A percentile compares a stretch with the other conserved stretches of the same genome.
phyloP scores from a whole-genome alignment of 2,888 invertebrate species.

The Alloplasta piceator region DNA sequence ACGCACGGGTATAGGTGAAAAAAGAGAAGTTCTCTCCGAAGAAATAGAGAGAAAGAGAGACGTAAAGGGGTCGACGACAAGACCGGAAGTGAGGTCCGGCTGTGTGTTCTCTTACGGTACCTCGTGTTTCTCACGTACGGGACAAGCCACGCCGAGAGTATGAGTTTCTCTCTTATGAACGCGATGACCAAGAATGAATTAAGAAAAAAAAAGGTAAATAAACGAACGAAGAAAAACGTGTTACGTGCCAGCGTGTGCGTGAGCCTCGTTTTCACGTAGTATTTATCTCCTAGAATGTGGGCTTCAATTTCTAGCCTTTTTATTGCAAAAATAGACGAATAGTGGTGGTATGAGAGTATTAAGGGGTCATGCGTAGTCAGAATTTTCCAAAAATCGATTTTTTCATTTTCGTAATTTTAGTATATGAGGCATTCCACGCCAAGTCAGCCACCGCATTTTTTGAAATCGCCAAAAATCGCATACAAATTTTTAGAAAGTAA shows the following conservation, averaged over 20 bases:
- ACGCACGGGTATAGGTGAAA: slow-evolving; percentile 13
- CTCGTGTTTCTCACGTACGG: slow-evolving; percentile 57
- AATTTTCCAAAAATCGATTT: too few relatives aligned
- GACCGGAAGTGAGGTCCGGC: slow-evolving; percentile 62
- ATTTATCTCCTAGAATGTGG: not conserved
- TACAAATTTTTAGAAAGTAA: too few relatives aligned
- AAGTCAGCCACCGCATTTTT: too few relatives aligned
- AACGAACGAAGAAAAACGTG: slow-evolving; percentile 33
- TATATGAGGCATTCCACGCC: too few relatives aligned
- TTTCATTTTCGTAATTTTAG: too few relatives aligned
- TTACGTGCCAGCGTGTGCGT: slow-evolving; percentile 9
- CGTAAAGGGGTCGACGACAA: slow-evolving; percentile 56
- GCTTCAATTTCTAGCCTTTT: not conserved
- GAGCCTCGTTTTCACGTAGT: not conserved
- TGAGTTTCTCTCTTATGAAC: not conserved
- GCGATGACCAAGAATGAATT: slow-evolving; percentile 18
- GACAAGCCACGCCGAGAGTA: slow-evolving; percentile 7
- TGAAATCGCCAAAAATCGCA: too few relatives aligned
- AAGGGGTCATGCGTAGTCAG: too few relatives aligned
- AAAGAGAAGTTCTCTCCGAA: slow-evolving; percentile 43
- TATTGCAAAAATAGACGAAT: not conserved
- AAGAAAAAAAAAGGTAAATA: slow-evolving; percentile 12
- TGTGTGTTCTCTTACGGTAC: slow-evolving; percentile 62
- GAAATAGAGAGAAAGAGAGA: slow-evolving; percentile 28
- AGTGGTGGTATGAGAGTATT: too few relatives aligned